These are phyloP conservation scores for Torymus aiolomorphi DNA, from an alignment of 2,888 invertebrate genomes.

Conservation along the genomic window DNA sequence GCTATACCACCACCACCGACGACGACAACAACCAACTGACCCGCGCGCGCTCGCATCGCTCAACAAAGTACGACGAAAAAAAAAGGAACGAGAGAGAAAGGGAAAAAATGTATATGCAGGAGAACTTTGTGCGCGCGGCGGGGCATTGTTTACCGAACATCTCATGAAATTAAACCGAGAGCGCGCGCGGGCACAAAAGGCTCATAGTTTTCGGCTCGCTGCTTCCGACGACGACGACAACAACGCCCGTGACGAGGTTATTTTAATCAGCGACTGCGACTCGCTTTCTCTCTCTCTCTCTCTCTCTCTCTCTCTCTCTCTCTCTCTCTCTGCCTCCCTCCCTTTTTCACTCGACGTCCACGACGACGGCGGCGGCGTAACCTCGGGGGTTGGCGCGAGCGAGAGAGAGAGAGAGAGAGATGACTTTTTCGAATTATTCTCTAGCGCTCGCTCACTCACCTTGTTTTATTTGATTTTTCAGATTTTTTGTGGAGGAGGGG, in stretches of 20 bases:
- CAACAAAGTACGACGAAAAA: slow-evolving; percentile 7
- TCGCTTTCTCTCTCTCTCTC: slow-evolving; percentile 1
- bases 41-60: no score
- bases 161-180: slow-evolving; percentile 54
- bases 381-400: no score
- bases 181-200: slow-evolving; percentile 41
- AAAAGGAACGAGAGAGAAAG: background rate
- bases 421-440: no score
- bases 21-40: no score
- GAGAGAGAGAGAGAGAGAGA: no score
- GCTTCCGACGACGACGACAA: background rate
- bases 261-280: slow-evolving; percentile 67
- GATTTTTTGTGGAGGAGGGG: no score
- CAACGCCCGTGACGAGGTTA: slow-evolving; percentile 64
- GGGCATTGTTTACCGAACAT: slow-evolving; percentile 48
- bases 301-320: background rate
- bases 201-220: slow-evolving; percentile 40
- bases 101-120: background rate
- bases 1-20: no score
- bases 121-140: slow-evolving; percentile 19
- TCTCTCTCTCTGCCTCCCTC: background rate
- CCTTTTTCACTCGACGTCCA: background rate
- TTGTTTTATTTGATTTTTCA: no score
- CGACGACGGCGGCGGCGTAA: background rate
- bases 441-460: no score